Evolutionary conservation across 2,797 vertebrate genomes (phyloP).

Genomic region (Jordanella pulchra): DNA sequence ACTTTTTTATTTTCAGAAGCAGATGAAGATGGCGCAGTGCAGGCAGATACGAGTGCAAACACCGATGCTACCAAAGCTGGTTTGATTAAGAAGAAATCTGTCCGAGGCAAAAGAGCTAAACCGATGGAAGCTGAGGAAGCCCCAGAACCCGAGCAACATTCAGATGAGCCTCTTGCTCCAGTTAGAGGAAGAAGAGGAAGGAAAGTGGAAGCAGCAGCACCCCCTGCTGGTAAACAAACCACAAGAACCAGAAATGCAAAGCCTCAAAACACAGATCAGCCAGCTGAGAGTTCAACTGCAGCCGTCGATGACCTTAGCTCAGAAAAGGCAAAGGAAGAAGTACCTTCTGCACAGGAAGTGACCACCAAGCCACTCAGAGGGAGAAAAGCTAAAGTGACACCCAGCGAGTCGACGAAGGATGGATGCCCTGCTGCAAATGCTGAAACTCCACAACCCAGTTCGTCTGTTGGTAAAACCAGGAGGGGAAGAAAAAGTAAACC

Average conservation of each 20-base stretch:
- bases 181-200: slow-evolving; percentile 64
- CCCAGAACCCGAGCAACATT: slow-evolving; percentile 7
- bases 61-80: neutral
- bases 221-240: slow-evolving; percentile 45
- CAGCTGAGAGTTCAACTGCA: slow-evolving; percentile 29
- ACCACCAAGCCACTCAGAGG: slow-evolving; percentile 46
- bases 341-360: slow-evolving; percentile 18
- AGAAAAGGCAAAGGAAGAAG: neutral
- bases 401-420: slow-evolving; percentile 7
- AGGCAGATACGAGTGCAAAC: neutral
- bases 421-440: neutral
- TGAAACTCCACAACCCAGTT: slow-evolving; percentile 9
- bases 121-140: neutral
- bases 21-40: slow-evolving; percentile 17
- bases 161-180: slow-evolving; percentile 32
- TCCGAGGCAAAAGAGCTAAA: slow-evolving; percentile 40
- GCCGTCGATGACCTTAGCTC: neutral
- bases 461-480: slow-evolving; percentile 36
- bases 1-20: neutral
- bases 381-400: slow-evolving; percentile 48
- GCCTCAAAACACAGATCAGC: slow-evolving; percentile 17
- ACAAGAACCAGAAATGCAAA: slow-evolving; percentile 59
- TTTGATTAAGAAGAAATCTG: slow-evolving; percentile 33
- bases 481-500: slow-evolving; percentile 53
- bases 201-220: slow-evolving; percentile 42